Conservation (phyloP, 2,113 vertebrate genomes). For the Hippocampus guttulatus region DNA sequence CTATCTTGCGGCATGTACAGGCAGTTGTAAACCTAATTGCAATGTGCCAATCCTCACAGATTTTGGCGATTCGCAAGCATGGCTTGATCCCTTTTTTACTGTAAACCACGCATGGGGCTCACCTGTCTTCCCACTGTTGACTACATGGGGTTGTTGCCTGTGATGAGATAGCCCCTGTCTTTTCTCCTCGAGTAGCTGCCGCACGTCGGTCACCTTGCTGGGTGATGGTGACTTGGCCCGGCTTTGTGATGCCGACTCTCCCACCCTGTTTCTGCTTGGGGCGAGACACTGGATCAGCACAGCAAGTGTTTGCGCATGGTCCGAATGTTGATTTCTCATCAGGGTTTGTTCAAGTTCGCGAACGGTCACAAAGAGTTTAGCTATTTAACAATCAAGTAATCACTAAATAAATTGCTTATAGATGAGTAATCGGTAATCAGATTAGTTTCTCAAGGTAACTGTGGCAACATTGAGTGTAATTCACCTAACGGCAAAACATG, state of each 20-base stretch:
- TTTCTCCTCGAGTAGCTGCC: constrained; percentile 91
- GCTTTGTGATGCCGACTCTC: constrained; percentile 36
- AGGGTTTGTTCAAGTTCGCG: no score
- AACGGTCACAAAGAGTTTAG: no score
- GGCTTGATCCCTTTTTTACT: not conserved
- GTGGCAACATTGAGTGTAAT: not conserved
- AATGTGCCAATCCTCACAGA: not conserved
- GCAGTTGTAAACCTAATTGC: not conserved
- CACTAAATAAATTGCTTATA: no score
- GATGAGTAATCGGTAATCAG: no score
- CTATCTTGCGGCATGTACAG: not conserved
- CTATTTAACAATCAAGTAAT: no score
- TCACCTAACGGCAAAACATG: not conserved
- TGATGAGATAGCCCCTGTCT: constrained; percentile 75
- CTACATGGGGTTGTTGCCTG: constrained; percentile 50
- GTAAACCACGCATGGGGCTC: not conserved
- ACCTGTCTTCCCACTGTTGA: constrained; percentile 80
- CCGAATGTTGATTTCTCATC: no score
- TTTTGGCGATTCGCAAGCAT: not conserved
- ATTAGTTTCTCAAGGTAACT: not conserved
- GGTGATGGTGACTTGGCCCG: constrained; percentile 69
- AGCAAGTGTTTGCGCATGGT: not conserved
- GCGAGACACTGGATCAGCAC: not conserved
- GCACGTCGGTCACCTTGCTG: constrained; percentile 84
- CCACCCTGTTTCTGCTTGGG: constrained; percentile 79